phyloP scores from a whole-genome alignment of 2,888 invertebrate species.

The Saturnia pavonia region DNA sequence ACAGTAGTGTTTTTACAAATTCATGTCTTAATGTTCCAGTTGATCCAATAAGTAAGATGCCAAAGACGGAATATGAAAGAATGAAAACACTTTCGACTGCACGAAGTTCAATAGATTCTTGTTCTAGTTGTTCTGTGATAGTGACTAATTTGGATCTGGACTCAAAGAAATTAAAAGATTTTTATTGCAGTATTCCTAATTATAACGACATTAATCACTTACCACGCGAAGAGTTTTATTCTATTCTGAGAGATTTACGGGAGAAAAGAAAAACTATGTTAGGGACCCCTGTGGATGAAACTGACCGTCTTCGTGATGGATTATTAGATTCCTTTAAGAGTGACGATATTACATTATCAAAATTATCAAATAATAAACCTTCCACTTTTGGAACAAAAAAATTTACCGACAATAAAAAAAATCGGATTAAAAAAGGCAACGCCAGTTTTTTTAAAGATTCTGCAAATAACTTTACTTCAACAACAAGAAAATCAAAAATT shows the following conservation, averaged over 20 bases:
- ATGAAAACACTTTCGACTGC: constrained; percentile 60
- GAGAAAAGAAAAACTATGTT: constrained; percentile 83
- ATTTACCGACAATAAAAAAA: constrained; percentile 26
- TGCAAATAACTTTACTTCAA: constrained; percentile 2
- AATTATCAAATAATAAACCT: constrained; percentile 30
- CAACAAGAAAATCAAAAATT: constrained; percentile 36
- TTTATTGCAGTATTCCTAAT: constrained; percentile 90
- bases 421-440: background rate
- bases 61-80: constrained; percentile 86
- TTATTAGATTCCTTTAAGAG: constrained; percentile 27
- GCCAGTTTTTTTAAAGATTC: background rate
- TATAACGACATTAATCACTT: constrained; percentile 89
- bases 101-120: constrained; percentile 64
- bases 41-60: constrained; percentile 87
- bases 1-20: constrained; percentile 85
- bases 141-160: constrained; percentile 68
- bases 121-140: constrained; percentile 56
- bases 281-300: constrained; percentile 58
- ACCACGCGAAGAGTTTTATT: constrained; percentile 88
- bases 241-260: constrained; percentile 84
- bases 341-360: constrained; percentile 25
- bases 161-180: constrained; percentile 84
- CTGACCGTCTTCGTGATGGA: constrained; percentile 45
- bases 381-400: constrained; percentile 40
- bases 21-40: constrained; percentile 87